These are phyloP conservation scores for Cyphomyrmex costatus DNA, from an alignment of 1,140 invertebrate species.

Conservation along the genomic window DNA sequence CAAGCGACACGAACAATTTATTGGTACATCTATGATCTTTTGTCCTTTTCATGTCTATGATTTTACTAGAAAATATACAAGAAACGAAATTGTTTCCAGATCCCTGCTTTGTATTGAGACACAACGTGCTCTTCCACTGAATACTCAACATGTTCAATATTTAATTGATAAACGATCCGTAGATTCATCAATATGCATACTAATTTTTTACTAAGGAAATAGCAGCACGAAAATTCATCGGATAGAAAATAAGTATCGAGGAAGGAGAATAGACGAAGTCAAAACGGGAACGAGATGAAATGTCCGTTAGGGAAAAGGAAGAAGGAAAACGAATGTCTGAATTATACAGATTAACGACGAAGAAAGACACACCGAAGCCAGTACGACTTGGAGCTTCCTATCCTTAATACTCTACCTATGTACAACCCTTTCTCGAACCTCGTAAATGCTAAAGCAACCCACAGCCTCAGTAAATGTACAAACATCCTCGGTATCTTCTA, in stretches of 20 bases:
- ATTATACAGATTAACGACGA: slow-evolving; percentile 55
- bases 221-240: slow-evolving; percentile 1
- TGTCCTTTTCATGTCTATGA: neutral
- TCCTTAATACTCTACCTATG: slow-evolving; percentile 68
- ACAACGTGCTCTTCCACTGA: neutral
- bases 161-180: slow-evolving; percentile 10
- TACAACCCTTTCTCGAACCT: slow-evolving; percentile 60
- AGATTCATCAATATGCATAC: neutral
- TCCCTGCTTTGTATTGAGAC: neutral
- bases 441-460: slow-evolving; percentile 81
- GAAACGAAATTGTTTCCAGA: slow-evolving; percentile 26
- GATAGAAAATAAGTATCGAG: slow-evolving; percentile 33
- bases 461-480: slow-evolving; percentile 80
- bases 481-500: slow-evolving; percentile 60
- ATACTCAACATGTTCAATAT: slow-evolving; percentile 2
- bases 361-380: slow-evolving; percentile 72
- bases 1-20: no score
- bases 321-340: neutral
- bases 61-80: neutral
- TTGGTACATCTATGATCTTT: neutral
- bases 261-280: slow-evolving; percentile 4
- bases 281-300: slow-evolving; percentile 16
- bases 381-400: slow-evolving; percentile 56
- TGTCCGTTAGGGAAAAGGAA: neutral
- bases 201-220: slow-evolving; percentile 9